phyloP scores from a whole-genome alignment of 2,113 vertebrate species.

The Pluvianellus socialis region DNA sequence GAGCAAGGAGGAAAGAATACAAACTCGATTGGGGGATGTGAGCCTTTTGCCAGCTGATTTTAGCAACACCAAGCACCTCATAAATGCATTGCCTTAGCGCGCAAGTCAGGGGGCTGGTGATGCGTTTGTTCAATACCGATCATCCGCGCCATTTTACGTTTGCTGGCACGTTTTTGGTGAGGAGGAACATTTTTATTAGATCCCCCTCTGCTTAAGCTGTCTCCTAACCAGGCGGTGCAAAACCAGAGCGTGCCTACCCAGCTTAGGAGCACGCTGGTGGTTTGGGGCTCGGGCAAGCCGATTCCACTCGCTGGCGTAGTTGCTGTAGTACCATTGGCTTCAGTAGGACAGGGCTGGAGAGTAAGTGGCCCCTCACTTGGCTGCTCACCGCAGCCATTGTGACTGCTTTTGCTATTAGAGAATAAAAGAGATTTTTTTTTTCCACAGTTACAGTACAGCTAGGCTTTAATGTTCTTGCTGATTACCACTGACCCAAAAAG shows the following conservation, averaged over 20 bases:
- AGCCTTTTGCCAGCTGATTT: neutral
- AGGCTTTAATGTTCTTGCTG: constrained; percentile 64
- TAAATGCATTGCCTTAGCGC: neutral
- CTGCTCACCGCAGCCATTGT: neutral
- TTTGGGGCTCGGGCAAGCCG: neutral
- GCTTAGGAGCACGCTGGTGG: neutral
- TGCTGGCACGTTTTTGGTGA: neutral
- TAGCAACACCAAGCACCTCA: neutral
- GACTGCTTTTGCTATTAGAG: constrained; percentile 39
- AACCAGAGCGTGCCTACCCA: fast-evolving
- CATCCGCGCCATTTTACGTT: neutral
- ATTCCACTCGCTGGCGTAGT: neutral
- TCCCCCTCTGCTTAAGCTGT: neutral
- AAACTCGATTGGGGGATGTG: neutral
- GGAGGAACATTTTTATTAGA: neutral
- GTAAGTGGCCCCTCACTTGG: constrained; percentile 24
- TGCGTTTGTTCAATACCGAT: fast-evolving
- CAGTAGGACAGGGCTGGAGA: neutral
- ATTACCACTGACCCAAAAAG: constrained; percentile 71
- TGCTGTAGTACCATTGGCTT: neutral
- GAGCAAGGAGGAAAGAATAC: neutral
- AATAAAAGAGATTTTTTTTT: constrained; percentile 39
- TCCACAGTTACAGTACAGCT: constrained; percentile 32
- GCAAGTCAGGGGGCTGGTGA: neutral
- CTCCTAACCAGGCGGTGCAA: neutral